Base-by-base conservation (phyloP, 1,140 invertebrate species). In the Chironomus striatipennis region DNA sequence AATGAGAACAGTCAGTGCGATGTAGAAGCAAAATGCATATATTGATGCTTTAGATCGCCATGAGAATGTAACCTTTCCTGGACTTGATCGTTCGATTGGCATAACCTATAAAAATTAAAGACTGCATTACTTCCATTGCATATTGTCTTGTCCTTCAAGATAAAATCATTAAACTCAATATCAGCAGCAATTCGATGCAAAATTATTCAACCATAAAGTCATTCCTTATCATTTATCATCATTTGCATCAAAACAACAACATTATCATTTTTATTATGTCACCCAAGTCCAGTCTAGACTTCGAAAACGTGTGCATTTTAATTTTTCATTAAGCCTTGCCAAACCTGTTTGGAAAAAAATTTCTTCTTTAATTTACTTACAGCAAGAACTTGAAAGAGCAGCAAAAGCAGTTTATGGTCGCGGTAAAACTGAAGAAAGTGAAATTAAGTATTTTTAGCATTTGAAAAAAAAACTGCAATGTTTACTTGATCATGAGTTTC, bases 11-110 rank as follows among this genome's bases (percentile, higher is more conserved):
- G 87, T 87, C 7, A 84, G 81, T 1, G 84, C 78, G 20, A 83
- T 82, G 79, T 88, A 88, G 77, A 88, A 87, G 76, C 83, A 83
- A 65, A 88, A 83, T 0, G 87, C 87, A 77, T 88, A 88, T 3
- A 85, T 81, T 24, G 85, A 86, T 2, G 87, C 86, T 17, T 78
- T 77, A 15, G 86, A 87, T 43, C 76, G 83, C 87, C 87, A 88
- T 74, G 84, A 84, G 76, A 88, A 88, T 7, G 86, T 87, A 21
- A 88, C 85, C 74, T 80, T 84, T 64, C 85, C 85, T 76, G 85
- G 85, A 12, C 82, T 76, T 0, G 84, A 85, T 34, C 85, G 78
- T 5, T 83, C 83, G 73, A 88, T 85, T 1, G 87, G 87, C 86
- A 88, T 88, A 4, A 57, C 47, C 47, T 57, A 4, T 0, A 15